Evolutionary conservation across 2,888 invertebrate species (phyloP).

Genomic region (Stenolophus ochropezus): DNA sequence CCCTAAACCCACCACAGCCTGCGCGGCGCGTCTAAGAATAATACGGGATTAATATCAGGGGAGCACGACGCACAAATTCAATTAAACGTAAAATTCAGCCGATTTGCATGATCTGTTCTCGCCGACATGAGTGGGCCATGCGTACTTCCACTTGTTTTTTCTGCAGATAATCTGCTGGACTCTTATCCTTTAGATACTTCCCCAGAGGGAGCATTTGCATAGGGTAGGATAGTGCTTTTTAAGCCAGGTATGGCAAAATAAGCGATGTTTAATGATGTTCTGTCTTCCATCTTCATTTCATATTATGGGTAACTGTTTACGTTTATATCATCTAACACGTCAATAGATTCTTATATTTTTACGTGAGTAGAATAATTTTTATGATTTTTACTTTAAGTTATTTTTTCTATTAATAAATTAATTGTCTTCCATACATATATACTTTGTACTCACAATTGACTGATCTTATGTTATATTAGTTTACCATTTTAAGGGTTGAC

Average conservation of each 20-base stretch:
- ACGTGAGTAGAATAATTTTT: too few species aligned
- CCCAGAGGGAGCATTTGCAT: slow-evolving; percentile 54
- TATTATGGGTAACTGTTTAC: too few species aligned
- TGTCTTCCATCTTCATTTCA: slow-evolving; percentile 35
- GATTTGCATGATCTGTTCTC: slow-evolving; percentile 57
- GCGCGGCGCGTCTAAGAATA: slow-evolving; percentile 61
- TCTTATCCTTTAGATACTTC: slow-evolving; percentile 55
- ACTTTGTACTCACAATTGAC: too few species aligned
- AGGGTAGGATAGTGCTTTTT: slow-evolving; percentile 37
- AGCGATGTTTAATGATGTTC: slow-evolving; percentile 54
- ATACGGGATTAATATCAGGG: slow-evolving; percentile 65
- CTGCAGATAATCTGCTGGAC: slow-evolving; percentile 56
- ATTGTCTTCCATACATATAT: too few species aligned
- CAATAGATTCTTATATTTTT: too few species aligned
- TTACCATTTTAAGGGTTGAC: too few species aligned
- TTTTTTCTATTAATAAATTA: too few species aligned
- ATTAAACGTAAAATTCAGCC: slow-evolving; percentile 64
- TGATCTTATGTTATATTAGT: too few species aligned
- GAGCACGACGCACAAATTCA: slow-evolving; percentile 64
- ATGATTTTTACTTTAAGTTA: too few species aligned
- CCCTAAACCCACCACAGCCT: too few species aligned
- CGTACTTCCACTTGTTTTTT: slow-evolving; percentile 51
- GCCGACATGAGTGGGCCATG: slow-evolving; percentile 16
- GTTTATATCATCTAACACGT: too few species aligned
- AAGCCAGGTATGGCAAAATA: slow-evolving; percentile 58